Percentiles rank a stretch among this genome's conserved stretches.
Evolutionary conservation across 2,113 vertebrate genomes (phyloP).

Genomic region (Periophthalmus modestus): DNA sequence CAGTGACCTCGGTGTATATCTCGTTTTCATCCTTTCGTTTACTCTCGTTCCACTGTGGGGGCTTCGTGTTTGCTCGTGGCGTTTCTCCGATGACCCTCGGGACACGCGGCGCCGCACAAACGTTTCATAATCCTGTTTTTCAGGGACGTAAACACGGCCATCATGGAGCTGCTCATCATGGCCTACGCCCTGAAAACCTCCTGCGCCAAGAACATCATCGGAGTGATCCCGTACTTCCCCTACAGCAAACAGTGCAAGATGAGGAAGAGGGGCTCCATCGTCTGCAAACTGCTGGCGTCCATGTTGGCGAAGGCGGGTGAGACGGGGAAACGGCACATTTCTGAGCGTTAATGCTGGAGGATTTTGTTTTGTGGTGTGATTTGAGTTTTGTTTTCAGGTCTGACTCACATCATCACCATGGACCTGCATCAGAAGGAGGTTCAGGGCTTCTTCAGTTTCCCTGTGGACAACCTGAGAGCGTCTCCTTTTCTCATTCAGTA

Average conservation of each 20-base stretch:
- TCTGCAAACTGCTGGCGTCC: conserved; percentile 94
- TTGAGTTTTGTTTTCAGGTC: conserved; percentile 73
- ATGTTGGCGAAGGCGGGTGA: conserved; percentile 96
- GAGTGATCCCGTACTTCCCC: conserved; percentile 97
- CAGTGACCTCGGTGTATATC: neutral
- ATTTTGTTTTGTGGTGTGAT: neutral
- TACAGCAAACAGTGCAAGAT: conserved; percentile 99
- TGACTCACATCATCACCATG: conserved; percentile 98
- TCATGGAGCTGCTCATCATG: conserved; percentile 99
- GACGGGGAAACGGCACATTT: conserved; percentile 1
- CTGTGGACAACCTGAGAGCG: conserved; percentile 92
- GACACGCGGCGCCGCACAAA: neutral
- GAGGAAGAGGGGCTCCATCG: conserved; percentile 96
- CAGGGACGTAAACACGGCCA: conserved; percentile 96
- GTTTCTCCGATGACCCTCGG: conserved; percentile 2
- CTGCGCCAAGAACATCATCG: conserved; percentile 95
- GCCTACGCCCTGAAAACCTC: conserved; percentile 93
- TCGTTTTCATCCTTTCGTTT: neutral
- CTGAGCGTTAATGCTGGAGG: neutral
- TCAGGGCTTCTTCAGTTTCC: conserved; percentile 94
- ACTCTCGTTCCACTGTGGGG: neutral
- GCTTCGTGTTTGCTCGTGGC: neutral
- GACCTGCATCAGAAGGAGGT: conserved; percentile 99
- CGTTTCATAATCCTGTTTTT: neutral
- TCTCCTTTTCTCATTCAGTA: conserved; percentile 95